Evolutionary conservation across 2,888 invertebrate genomes (phyloP).

Genomic region (Mimumesa dahlbomi): DNA sequence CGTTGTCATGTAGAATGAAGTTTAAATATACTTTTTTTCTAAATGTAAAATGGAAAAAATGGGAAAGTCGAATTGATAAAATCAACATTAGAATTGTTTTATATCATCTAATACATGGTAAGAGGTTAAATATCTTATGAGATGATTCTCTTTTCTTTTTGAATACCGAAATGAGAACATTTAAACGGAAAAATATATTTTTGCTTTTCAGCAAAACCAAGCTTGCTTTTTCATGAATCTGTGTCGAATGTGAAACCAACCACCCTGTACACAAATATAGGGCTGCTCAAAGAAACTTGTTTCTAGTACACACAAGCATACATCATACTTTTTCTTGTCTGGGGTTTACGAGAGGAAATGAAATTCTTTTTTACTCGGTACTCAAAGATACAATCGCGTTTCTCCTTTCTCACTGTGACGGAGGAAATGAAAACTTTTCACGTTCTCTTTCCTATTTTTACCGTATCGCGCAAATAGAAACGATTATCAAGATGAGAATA

Average conservation of each 20-base stretch:
- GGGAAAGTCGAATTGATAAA: too few relatives aligned
- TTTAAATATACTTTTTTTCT: too few relatives aligned
- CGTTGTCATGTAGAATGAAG: constrained; percentile 50
- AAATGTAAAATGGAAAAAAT: too few relatives aligned
- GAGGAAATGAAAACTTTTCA: constrained; percentile 51
- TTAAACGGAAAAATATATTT: not conserved
- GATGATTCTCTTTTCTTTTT: too few relatives aligned
- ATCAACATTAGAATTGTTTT: too few relatives aligned
- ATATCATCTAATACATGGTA: too few relatives aligned
- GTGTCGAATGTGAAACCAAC: constrained; percentile 29
- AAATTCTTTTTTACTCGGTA: constrained; percentile 59
- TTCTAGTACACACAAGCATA: constrained; percentile 23
- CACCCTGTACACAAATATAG: constrained; percentile 28
- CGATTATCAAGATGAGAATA: constrained; percentile 47
- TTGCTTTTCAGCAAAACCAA: not conserved
- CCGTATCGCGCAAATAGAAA: constrained; percentile 44
- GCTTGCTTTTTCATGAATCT: constrained; percentile 30
- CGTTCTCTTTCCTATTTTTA: constrained; percentile 22
- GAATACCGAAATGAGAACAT: not conserved
- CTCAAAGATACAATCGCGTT: constrained; percentile 60
- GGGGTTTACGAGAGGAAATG: constrained; percentile 57
- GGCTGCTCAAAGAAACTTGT: constrained; percentile 49
- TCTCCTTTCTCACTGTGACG: constrained; percentile 26
- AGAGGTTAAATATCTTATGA: too few relatives aligned
- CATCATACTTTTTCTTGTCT: constrained; percentile 37